Evolutionary conservation across 2,888 invertebrate species (phyloP), one percentile per base, ranked within the genome.

Genomic region (Eristalis pertinax): DNA sequence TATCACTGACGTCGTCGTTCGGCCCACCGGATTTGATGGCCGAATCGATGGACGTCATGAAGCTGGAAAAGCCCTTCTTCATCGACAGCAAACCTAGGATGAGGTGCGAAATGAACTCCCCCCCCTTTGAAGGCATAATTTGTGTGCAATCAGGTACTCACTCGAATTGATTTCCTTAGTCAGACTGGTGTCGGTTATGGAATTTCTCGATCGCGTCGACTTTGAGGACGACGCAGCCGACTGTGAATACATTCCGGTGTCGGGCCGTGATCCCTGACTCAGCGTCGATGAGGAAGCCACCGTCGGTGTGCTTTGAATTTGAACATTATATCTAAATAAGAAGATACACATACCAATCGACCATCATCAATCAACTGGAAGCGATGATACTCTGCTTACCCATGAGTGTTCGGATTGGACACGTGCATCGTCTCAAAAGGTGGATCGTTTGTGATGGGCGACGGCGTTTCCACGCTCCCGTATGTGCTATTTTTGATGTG

Each of bases 41-140:
- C 89, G 96, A 96, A 93, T 97, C 97, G 81, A 97, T 94, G 0
- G 97, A 97, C 74, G 97, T 96, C 95, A 97, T 97, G 50, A 97
- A 94, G 83, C 95, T 97, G 60, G 95, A 96, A 89, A 98, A 95
- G 0, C 97, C 97, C 92, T 97, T 97, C 88, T 96, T 97, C 96
- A 97, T 96, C 10, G 96, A 95, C 26, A 96, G 95, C 76, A 97
- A 94, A 38, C 96, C 96, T 94, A 92, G 8, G 19, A 26, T 3
- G 38, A n/a, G 50, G 35, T 22, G 13, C 8, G 24, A 60, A 5
- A 32, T 22, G 24, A 38, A n/a, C 26, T 65, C 43, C 29, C 11
- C 32, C 7, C 29, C 7, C 26, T 5, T 4, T n/a, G 15, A 1
- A 15, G 26, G 15, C n/a, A 29, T 13, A 26, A 60, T 29, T 32